Base-by-base conservation (phyloP, 2,797 vertebrate genomes). In the Pipistrellus pygmaeus region DNA sequence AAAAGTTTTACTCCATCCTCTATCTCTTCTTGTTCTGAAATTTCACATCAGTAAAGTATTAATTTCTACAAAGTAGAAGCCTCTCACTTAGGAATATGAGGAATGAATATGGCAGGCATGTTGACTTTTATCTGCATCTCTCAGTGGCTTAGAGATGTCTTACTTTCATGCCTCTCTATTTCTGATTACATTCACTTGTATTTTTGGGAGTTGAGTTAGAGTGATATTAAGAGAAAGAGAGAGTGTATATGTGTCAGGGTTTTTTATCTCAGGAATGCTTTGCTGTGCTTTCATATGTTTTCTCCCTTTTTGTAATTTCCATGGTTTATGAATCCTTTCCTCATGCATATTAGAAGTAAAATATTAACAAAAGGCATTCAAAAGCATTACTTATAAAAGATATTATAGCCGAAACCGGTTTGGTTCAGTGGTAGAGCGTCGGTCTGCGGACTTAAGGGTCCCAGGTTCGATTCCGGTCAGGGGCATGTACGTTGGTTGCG, bases 361-460 rank as follows among this genome's bases (percentile, higher is more conserved):
- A 51, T 87, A 87, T 84, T 89, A 95, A 92, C 55, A 66, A 86
- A 88, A 91, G 23, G 9, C 38, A 85, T 66, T 83, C 21, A 75
- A 94, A 82, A 75, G 17, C 6, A 80, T 77, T 84, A 60, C 51
- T 73, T 57, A 60, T 23, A 85, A 85, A 82, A 75, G 4, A 73
- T 71, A 18, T 32, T 21, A 66, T 82, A 82, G 38, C 38, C 38
- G 38, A 41, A 41, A 41, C 38, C 38, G 38, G 38, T 41, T 41
- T 41, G 38, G 38, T 6, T 41, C 38, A 41, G 38, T 41, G 38
- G 38, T 7, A 7, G 38, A 41, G 38, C 38, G 4, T 41, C 6
- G 38, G 38, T 41, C 38, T 41, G 38, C 6, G 6, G 38, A 41
- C 38, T 41, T 4, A 41, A 41, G 38, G 38, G 38, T 41, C 38